phyloP scores from a whole-genome alignment of 2,888 invertebrate species.

The Phyllotreta striolata region DNA sequence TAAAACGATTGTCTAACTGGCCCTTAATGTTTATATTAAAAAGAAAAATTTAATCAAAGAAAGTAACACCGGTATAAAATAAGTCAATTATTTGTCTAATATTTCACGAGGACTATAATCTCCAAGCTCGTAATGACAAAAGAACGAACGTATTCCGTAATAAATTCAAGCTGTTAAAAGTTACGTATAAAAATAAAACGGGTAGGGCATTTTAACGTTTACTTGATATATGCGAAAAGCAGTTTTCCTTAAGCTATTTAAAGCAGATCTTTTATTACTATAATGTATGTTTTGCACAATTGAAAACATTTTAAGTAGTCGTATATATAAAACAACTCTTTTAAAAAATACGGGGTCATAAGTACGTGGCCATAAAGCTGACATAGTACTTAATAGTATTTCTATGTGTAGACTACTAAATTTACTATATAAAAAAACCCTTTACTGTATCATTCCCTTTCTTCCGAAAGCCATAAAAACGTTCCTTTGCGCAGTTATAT shows the following conservation, averaged over 20 bases:
- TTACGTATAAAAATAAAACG: constrained; percentile 43
- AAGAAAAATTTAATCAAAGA: constrained; percentile 32
- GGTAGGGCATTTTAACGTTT: constrained; percentile 41
- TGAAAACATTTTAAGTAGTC: constrained; percentile 48
- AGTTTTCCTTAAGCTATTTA: constrained; percentile 47
- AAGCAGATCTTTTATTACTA: constrained; percentile 48
- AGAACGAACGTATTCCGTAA: constrained; percentile 35
- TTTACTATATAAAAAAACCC: constrained; percentile 34
- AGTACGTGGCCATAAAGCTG: constrained; percentile 44
- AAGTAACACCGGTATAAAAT: constrained; percentile 32
- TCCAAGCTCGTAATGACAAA: constrained; percentile 38
- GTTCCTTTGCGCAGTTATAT: constrained; percentile 6
- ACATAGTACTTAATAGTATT: constrained; percentile 34
- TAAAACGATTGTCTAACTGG: constrained; percentile 6
- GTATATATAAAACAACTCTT: constrained; percentile 46
- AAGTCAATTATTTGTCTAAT: constrained; percentile 34
- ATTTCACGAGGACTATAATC: constrained; percentile 30
- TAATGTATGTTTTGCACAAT: constrained; percentile 49
- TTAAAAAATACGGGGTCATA: constrained; percentile 44
- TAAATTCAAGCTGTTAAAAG: constrained; percentile 43
- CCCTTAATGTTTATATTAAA: constrained; percentile 13
- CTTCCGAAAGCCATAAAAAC: constrained; percentile 7
- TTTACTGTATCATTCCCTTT: constrained; percentile 20
- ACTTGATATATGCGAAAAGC: constrained; percentile 48
- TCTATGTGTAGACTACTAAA: constrained; percentile 38